phyloP scores from a whole-genome alignment of 64 coral and sea anemone species.

The Pachyseris speciosa region DNA sequence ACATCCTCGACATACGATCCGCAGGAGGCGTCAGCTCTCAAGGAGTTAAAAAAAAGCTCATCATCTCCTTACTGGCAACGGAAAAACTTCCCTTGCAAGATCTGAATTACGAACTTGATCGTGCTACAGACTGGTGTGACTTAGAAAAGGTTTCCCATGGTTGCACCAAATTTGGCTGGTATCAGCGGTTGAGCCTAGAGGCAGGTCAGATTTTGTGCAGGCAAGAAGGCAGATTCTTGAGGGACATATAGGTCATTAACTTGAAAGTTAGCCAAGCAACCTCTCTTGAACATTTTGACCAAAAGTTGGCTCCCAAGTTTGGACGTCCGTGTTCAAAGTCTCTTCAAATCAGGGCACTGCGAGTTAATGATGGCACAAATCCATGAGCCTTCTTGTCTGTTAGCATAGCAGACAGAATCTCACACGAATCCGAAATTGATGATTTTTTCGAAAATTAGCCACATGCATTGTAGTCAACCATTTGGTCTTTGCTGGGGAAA shows the following conservation, averaged over 20 bases:
- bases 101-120: not conserved
- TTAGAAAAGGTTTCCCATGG: not conserved
- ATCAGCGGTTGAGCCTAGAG: not conserved
- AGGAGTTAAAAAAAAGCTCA: not conserved
- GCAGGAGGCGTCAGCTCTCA: not conserved
- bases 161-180: not conserved
- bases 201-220: not conserved
- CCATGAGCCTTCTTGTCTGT: conserved; percentile 42
- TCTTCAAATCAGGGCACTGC: not conserved
- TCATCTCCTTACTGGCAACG: not conserved
- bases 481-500: not conserved
- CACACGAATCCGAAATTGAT: not conserved
- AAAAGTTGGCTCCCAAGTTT: not conserved
- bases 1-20: not conserved
- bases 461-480: not conserved
- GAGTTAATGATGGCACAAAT: conserved; percentile 54
- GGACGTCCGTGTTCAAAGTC: not conserved
- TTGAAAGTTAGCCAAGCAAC: conserved; percentile 1
- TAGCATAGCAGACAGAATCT: conserved; percentile 11
- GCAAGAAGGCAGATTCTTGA: not conserved
- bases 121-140: not conserved
- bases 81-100: not conserved
- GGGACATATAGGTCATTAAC: not conserved
- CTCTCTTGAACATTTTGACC: not conserved
- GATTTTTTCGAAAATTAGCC: not conserved